Evolutionary conservation across 2,888 invertebrate genomes (phyloP), one percentile per base, ranked within the genome.

Genomic region (Orgyia antiqua): DNA sequence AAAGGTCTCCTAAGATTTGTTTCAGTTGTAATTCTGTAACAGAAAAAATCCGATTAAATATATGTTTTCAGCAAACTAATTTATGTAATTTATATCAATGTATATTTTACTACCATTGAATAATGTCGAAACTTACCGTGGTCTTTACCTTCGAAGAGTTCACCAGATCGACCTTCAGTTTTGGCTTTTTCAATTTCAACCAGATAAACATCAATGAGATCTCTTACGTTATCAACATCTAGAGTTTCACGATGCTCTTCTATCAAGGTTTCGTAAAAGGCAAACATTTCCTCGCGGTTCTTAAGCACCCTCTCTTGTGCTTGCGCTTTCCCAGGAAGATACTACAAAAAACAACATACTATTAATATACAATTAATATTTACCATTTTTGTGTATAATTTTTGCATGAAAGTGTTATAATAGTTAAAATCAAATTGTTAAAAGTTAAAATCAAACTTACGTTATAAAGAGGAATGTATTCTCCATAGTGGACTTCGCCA

Each of bases 1-100:
- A 96, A 20, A 97, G 87, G 68, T 97, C 97, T 9, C 94, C 95
- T 56, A 97, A 91, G 33, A 96, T 93, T 84, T 97, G 97, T 58
- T 95, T 94, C 60, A 97, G 89, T 79, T 97, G 97, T 31, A 94
- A 90, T 87, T 96, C 96, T 94, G 84, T 27, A 74, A 76, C 15
- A 42, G 45, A 10, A 46, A 38, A 41, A 23, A 2, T 4, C 19
- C 4, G n/a, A 8, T 20, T n/a, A 20, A 20, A n/a, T 20, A 20
- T n/a, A 20, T 3, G n/a, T 20, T n/a, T 20, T n/a, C n/a, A n/a
- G n/a, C n/a, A n/a, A n/a, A n/a, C n/a, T n/a, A n/a, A n/a, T n/a
- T n/a, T n/a, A n/a, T n/a, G n/a, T n/a, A n/a, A n/a, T n/a, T n/a
- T n/a, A n/a, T n/a, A n/a, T n/a, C n/a, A n/a, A n/a, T n/a, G n/a